Evolutionary conservation across 92 coral and sea anemone genomes (phyloP), one percentile per base, ranked within the genome.

Genomic region (Chrysogorgia sp.): DNA sequence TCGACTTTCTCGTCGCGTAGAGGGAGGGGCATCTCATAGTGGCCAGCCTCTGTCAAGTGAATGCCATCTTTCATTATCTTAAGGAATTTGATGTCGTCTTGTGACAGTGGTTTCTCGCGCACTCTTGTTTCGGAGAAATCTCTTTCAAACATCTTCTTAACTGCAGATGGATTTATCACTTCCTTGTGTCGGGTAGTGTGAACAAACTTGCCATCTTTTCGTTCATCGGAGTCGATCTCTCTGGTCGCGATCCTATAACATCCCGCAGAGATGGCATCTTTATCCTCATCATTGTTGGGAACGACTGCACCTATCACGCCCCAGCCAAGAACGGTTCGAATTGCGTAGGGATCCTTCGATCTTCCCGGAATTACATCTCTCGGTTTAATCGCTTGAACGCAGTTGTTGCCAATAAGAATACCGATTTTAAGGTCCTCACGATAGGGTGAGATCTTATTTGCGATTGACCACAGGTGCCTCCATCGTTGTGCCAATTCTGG

Each of bases 1-100:
- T 5, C 23, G 12, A 74, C 75, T 8, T 49, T 61, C 26, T 25
- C 31, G 56, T 32, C 43, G 65, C 69, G 77, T 28, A 84, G 56
- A 6, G 91, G 86, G 1, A 86, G 77, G 19, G 87, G 87, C 87
- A 82, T 86, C 41, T 82, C 87, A 58, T 85, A 85, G 29, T 84
- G 88, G 19, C 87, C 86, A 63, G 65, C 84, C 25, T 72, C 63
- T 15, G 62, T 60, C 64, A 76, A 55, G 67, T 86, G 77, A 22
- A 86, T 68, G 1, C 90, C 86, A 17, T 76, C 50, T 25, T 66
- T 80, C 24, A 86, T 31, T 56, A 60, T 82, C n/a, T 67, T 12
- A 14, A 82, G 24, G 56, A 86, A 86, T 20, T 74, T 59, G 57
- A 43, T 50, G 43, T 84, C 83, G 63, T 85, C 84, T 12, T 76